Evolutionary conservation across 2,113 vertebrate genomes (phyloP), one percentile per base, ranked within the genome.

Genomic region (Pteropus alecto): DNA sequence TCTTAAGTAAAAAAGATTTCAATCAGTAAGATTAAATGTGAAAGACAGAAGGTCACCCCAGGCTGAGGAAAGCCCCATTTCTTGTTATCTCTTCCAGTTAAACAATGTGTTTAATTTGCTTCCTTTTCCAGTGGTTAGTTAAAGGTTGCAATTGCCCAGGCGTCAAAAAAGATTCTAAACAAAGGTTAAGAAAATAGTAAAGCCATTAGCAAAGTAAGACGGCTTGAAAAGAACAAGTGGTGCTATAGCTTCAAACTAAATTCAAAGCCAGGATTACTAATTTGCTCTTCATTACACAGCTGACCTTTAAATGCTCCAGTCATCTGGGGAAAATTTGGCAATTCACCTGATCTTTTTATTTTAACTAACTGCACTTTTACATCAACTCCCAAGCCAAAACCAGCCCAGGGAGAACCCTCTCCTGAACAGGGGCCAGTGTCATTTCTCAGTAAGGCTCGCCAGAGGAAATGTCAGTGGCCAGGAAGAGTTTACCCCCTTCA

Each of bases 161-260:
- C 93, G 71, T 97, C 87, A 96, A 92, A 84, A 73, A 95, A 54
- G 35, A 87, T 78, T 60, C 41, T 48, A 97, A 96, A 86, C 35
- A 93, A 93, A 97, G 90, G 77, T 87, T 90, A 95, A 94, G 41
- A 88, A 85, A 97, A 94, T 58, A 77, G 63, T 26, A 88, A 51
- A 74, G 63, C 41, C 71, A 73, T 1, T 24, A 56, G 33, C 90
- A 82, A 96, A 91, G 83, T 10, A 28, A 0, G 8, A 89, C 35
- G 54, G 18, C 73, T 35, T 21, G 18, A 41, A 90, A 97, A 86
- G 81, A 63, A 70, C 30, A 67, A 74, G 19, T 6, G 30, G 2
- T 33, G 1, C 35, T 88, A 14, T 4, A 86, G 77, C 60, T 90
- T 46, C 38, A 19, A 86, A 90, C 38, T n/a, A 51, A 93, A 46